phyloP scores from a whole-genome alignment of 2,888 invertebrate genomes.

The Gisinianus flammeolus region DNA sequence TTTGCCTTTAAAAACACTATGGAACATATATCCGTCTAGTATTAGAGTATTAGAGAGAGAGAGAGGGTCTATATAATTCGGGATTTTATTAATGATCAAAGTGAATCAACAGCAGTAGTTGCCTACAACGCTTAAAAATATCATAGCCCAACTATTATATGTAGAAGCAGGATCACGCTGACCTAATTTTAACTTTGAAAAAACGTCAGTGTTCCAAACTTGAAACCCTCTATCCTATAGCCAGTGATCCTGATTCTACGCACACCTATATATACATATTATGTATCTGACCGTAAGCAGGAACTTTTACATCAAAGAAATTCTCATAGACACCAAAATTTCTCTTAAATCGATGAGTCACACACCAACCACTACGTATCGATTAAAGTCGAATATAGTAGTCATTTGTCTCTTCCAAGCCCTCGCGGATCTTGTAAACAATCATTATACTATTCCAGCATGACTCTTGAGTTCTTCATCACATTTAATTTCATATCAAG shows the following conservation, averaged over 20 bases:
- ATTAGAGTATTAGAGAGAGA: not conserved
- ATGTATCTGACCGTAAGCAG: not conserved
- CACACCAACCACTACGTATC: not conserved
- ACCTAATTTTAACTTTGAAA: conserved; percentile 12
- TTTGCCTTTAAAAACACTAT: not conserved
- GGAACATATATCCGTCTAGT: not conserved
- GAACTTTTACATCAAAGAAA: not conserved
- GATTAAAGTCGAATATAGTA: not conserved
- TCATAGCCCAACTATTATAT: not conserved
- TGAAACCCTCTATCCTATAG: not conserved
- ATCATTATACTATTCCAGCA: no score
- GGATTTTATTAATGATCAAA: conserved; percentile 2
- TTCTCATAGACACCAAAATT: conserved; percentile 1
- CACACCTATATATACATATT: not conserved
- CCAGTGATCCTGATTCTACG: not conserved
- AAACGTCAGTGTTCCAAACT: not conserved
- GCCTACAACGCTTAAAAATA: not conserved
- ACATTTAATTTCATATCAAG: no score
- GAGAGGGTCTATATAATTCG: not conserved
- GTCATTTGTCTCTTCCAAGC: not conserved
- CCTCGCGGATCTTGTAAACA: no score
- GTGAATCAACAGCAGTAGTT: not conserved
- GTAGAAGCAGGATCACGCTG: not conserved
- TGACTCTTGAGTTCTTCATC: no score
- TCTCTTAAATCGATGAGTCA: conserved; percentile 8